Evolutionary conservation across 1,140 invertebrate species (phyloP).

Genomic region (Lycorma delicatula): DNA sequence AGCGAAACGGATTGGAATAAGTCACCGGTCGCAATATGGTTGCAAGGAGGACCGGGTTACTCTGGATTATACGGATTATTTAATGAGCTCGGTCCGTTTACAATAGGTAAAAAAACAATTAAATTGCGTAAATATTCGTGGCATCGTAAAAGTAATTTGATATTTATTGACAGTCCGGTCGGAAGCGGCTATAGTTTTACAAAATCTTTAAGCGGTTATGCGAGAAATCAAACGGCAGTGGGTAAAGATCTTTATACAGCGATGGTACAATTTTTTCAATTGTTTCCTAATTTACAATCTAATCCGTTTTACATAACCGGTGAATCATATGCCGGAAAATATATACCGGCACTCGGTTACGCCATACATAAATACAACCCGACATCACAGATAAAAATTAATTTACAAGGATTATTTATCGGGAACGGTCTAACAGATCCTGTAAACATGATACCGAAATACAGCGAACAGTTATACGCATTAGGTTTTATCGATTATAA

Average conservation of each 20-base stretch:
- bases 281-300: constrained; percentile 55
- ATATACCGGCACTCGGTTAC: constrained; percentile 66
- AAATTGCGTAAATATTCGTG: constrained; percentile 1
- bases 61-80: constrained; percentile 63
- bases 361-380: constrained; percentile 54
- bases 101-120: constrained; percentile 34
- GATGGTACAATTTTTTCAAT: constrained; percentile 53
- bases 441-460: constrained; percentile 60
- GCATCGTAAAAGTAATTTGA: constrained; percentile 56
- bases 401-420: constrained; percentile 63
- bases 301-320: constrained; percentile 71
- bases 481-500: constrained; percentile 44
- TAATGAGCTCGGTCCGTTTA: constrained; percentile 45
- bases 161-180: constrained; percentile 71
- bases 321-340: constrained; percentile 79
- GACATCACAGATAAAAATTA: constrained; percentile 54
- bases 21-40: constrained; percentile 61
- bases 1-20: constrained; percentile 40
- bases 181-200: constrained; percentile 53
- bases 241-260: constrained; percentile 11
- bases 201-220: constrained; percentile 46
- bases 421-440: constrained; percentile 81
- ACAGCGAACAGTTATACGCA: constrained; percentile 73
- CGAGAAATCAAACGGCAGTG: constrained; percentile 50
- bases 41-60: constrained; percentile 66